Base-by-base conservation (phyloP, 2,888 invertebrate genomes). In the Drepanosiphum platanoidis region DNA sequence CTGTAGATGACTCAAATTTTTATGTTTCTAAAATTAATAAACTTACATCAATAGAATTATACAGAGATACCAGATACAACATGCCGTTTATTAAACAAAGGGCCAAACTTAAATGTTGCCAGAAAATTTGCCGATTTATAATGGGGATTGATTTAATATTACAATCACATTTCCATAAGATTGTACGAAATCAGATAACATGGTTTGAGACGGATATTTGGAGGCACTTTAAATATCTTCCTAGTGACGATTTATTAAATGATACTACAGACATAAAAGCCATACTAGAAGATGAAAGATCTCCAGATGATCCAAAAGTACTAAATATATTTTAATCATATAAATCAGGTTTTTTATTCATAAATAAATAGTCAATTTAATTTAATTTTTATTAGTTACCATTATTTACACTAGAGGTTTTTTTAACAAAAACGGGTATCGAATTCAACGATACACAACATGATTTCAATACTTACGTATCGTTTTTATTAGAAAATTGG, bases 401-500 rank as follows among this genome's bases (percentile, higher is more conserved):
- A 30, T 13, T 84, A 2, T 84, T 84, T n/a, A 68, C 52, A 15
- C 30, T 84, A 22, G 77, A 84, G 8, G 52, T 75, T 68, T 68
- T 13, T 22, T 39, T 84, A 36, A 68, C 66, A 0, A 58, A 58
- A 58, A 9, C 39, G 0, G 68, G 68, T 39, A 70, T 77, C 1
- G 58, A 77, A 9, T 68, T 77, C 8, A 84, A 30, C 36, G n/a
- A 66, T 8, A 39, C 66, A 9, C 58, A 27, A 58, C 8, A 30
- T 3, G 84, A 84, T 42, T 84, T 77, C 36, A 52, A n/a, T 3
- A 27, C 52, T 1, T 84, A 84, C 18, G 0, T 84, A 15, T 58
- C 74, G 8, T 77, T 68, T 77, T 77, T 84, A 36, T 52, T 84
- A 52, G 84, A 84, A 39, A 27, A 39, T 22, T 84, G 84, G 84